Evolutionary conservation across 2,113 vertebrate species (phyloP), one percentile per base, ranked within the genome.

Genomic region (Rhinoptilus africanus): DNA sequence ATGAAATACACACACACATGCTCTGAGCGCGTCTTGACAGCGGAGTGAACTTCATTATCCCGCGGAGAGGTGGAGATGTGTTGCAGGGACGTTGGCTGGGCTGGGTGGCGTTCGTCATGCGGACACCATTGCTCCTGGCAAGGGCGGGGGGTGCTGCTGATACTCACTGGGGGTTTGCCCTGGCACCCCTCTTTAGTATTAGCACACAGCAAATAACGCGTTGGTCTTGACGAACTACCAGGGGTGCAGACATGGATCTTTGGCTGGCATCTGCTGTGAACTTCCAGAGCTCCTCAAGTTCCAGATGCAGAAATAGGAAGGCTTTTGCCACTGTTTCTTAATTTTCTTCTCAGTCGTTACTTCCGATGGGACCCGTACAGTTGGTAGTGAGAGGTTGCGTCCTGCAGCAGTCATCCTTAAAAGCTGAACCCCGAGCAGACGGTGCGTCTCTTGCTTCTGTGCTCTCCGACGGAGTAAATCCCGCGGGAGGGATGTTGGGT

Each of bases 1-100:
- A 91, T 76, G 91, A 87, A 89, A 54, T 75, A 37, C 50, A 24
- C 63, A 3, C 12, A 54, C 43, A 45, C 22, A 9, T 51, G 28
- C 34, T 86, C 27, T 72, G 71, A 88, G 72, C 23, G 2, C 73
- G 37, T 72, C 91, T 83, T 92, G 90, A 68, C 50, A 60, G 59
- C 34, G 34, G 30, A 81, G 41, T 51, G 81, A 95, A 82, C 85
- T 88, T 93, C 80, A 77, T 92, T 94, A 92, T 59, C 86, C 86
- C 80, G 48, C 63, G 67, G 75, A 91, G 71, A 45, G 35, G 56
- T 30, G 51, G 77, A 87, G 76, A 59, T 78, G 77, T 90, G 16
- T 35, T 43, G 54, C 47, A 57, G 59, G 82, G 88, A 41, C 72
- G 56, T 50, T 89, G 74, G 53, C 35, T 94, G 0, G 0, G 21